Base-by-base conservation (phyloP, 2,888 invertebrate species). In the Troides helena region DNA sequence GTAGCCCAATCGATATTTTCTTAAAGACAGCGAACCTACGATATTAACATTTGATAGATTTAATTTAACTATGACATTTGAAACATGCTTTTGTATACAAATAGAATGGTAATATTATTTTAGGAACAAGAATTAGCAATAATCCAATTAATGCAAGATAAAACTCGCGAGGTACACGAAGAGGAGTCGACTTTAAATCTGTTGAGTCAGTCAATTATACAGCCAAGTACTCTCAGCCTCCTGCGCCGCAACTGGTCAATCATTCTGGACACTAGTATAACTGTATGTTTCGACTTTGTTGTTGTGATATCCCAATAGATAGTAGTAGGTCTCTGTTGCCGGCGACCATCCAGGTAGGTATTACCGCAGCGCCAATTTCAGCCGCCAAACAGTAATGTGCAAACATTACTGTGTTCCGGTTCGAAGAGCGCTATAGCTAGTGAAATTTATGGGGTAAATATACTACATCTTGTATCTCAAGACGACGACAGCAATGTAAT, bases 81-180 rank as follows among this genome's bases (percentile, higher is more conserved):
- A n/a, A 53, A 53, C n/a, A 8, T 0, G 50, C 50, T 17, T 50
- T 50, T 50, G 18, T 17, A 50, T 1, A 50, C 10, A 5, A 50
- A 12, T 12, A 18, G 23, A 8, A 23, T 12, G 7, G 23, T 23
- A 21, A n/a, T 43, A 58, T 30, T 58, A 12, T 57, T 62, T 70
- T 67, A 92, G 92, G 85, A 85, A 70, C 80, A 78, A 71, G 83
- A 88, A 64, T 74, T 91, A 39, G 82, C 84, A 63, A 85, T 91
- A 78, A 87, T 92, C 56, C 84, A 86, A 68, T 53, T 87, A 67
- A 88, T 92, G 86, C 85, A 87, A 71, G 86, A 87, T 18, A 88
- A 90, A 70, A 73, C 80, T 1, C 84, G 83, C 0, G 89, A 89
- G 77, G 81, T 87, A 2, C 85, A 79, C 50, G 88, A 89, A 71